A percentile compares a stretch with the other conserved stretches of the same genome.
Evolutionary conservation across 2,888 invertebrate genomes (phyloP).

Genomic region (Fabriciana adippe): DNA sequence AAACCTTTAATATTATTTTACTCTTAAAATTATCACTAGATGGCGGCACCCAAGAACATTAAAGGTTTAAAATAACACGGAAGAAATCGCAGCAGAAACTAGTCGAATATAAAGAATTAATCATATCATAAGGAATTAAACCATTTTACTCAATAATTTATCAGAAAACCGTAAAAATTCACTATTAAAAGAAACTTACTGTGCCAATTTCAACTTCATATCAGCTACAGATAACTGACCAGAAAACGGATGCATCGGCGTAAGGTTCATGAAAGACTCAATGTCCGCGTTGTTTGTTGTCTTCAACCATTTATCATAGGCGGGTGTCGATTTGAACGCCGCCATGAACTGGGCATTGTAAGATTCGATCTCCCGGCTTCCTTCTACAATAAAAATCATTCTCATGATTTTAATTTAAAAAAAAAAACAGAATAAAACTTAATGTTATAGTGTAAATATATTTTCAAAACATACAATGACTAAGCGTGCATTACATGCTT

Average conservation of each 20-base stretch:
- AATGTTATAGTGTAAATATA: not conserved
- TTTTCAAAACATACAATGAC: too few species aligned
- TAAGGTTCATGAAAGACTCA: constrained; percentile 86
- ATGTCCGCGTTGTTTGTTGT: constrained; percentile 82
- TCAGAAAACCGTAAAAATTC: too few species aligned
- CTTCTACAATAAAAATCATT: constrained; percentile 76
- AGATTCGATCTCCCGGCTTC: constrained; percentile 91
- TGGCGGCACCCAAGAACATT: too few species aligned
- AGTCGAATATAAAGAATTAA: too few species aligned
- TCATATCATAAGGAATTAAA: too few species aligned
- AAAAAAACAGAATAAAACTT: constrained; percentile 7
- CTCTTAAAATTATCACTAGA: too few species aligned
- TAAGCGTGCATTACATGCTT: too few species aligned
- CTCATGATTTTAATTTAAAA: not conserved
- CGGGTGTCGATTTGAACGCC: constrained; percentile 93
- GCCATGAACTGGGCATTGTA: constrained; percentile 92
- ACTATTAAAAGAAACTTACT: constrained; percentile 83
- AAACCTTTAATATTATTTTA: too few species aligned
- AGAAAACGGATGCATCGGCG: constrained; percentile 95
- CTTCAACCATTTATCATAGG: constrained; percentile 92
- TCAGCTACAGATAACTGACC: constrained; percentile 97
- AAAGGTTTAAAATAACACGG: too few species aligned
- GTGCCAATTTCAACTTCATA: constrained; percentile 94
- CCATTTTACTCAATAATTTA: too few species aligned
- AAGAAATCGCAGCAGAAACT: too few species aligned